Evolutionary conservation across 2,888 invertebrate species (phyloP).

Genomic region (Petrolisthes manimaculis): DNA sequence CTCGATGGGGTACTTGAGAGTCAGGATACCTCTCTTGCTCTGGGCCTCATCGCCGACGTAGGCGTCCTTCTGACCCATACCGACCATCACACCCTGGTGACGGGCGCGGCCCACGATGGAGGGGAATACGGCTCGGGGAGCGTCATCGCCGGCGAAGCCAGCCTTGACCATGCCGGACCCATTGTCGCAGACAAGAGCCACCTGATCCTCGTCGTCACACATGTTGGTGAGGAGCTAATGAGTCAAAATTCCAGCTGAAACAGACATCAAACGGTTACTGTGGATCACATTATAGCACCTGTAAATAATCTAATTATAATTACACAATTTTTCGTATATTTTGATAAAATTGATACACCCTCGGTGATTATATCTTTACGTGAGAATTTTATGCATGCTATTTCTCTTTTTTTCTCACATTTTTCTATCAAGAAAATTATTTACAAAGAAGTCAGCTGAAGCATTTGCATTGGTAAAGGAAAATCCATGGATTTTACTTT

Average conservation of each 20-base stretch:
- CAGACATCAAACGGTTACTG: background rate
- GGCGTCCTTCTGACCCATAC: slow-evolving; percentile 97
- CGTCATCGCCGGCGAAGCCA: slow-evolving; percentile 89
- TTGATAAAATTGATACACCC: too few species aligned
- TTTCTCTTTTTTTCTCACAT: too few species aligned
- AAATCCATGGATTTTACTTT: too few species aligned
- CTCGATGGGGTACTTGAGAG: slow-evolving; percentile 74
- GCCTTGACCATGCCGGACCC: slow-evolving; percentile 95
- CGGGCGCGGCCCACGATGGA: slow-evolving; percentile 78
- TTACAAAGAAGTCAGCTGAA: too few species aligned
- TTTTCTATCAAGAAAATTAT: too few species aligned
- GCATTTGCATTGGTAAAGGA: too few species aligned
- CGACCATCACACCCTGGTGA: slow-evolving; percentile 87
- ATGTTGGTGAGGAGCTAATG: slow-evolving; percentile 21
- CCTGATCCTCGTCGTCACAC: slow-evolving; percentile 44
- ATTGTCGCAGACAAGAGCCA: slow-evolving; percentile 75
- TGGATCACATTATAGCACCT: background rate
- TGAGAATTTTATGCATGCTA: too few species aligned
- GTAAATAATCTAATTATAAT: too few species aligned
- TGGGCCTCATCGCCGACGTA: slow-evolving; percentile 97
- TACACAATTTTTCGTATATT: too few species aligned
- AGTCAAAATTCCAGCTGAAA: background rate
- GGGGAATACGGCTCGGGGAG: slow-evolving; percentile 44
- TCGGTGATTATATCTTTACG: too few species aligned
- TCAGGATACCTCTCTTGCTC: slow-evolving; percentile 78